Base-by-base conservation (phyloP, 1,140 invertebrate genomes). In the Tachypleus tridentatus region DNA sequence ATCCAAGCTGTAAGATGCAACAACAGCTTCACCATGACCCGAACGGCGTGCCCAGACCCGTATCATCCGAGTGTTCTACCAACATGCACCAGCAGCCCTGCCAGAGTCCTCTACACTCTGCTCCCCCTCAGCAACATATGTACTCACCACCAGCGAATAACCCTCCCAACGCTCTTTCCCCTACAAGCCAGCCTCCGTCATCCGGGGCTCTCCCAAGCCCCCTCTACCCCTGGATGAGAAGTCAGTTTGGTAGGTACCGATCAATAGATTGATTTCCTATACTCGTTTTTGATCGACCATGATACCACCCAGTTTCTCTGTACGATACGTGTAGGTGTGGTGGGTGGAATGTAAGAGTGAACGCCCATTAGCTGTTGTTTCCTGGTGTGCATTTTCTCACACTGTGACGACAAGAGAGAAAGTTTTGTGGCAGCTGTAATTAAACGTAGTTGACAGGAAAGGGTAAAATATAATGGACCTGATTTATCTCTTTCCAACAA, bases 191-290 rank as follows among this genome's bases (percentile, higher is more conserved):
- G 29, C 29, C 29, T 29, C 29, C 29, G n/a, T 47, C 61, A 51
- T 49, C 49, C 10, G 59, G 49, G n/a, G 49, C 62, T 64, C 11
- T 91, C 77, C 89, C 89, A 68, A 92, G 89, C 79, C 89, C 90
- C 67, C 83, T 96, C 63, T 96, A 96, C 79, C 93, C 93, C 67
- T 96, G 93, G 93, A 97, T 96, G 93, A 85, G 92, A 80, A 94
- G 91, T 86, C 91, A 96, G 81, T 94, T 95, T 79, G 91, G 92
- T 95, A 81, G 92, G 91, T 71, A 10, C 47, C 64, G 29, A 29
- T 29, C 29, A 29, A 29, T 29, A 29, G 29, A 29, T 29, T 29
- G 29, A 29, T 29, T 29, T 29, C 29, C 29, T 29, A 29, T 29
- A 29, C 29, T 29, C 29, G 29, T 29, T 29, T 29, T 29, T 29